Conservation (phyloP, 2,797 vertebrate genomes). For the Microhierax caerulescens region DNA sequence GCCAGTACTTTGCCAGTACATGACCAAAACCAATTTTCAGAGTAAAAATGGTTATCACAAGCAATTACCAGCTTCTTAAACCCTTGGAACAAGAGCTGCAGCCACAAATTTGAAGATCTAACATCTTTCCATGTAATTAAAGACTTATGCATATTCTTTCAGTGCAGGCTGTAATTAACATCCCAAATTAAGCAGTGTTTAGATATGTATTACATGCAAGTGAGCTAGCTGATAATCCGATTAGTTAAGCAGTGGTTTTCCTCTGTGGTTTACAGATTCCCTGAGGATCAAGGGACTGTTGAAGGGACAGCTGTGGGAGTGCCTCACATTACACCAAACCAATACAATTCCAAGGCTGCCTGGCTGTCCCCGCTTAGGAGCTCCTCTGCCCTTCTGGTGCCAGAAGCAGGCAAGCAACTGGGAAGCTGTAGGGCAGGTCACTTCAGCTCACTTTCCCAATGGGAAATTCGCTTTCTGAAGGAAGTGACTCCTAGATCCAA, state of each 20-base stretch:
- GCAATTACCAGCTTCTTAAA: background rate
- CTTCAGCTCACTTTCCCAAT: background rate
- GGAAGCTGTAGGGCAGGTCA: background rate
- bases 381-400: background rate
- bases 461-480: background rate
- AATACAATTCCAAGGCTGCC: background rate
- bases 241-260: conserved; percentile 36
- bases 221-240: conserved; percentile 26
- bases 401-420: background rate
- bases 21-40: background rate
- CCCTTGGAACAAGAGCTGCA: background rate
- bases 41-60: conserved; percentile 7
- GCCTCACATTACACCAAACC: background rate
- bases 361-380: background rate
- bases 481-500: background rate
- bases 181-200: conserved; percentile 25
- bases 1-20: background rate
- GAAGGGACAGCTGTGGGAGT: background rate
- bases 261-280: conserved; percentile 19
- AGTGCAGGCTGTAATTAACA: conserved; percentile 8
- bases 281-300: background rate
- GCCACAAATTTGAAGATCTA: background rate
- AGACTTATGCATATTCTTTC: background rate
- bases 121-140: background rate
- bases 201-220: conserved; percentile 20